Base-by-base conservation (phyloP, 1,140 invertebrate genomes). In the Drosophila yakuba region DNA sequence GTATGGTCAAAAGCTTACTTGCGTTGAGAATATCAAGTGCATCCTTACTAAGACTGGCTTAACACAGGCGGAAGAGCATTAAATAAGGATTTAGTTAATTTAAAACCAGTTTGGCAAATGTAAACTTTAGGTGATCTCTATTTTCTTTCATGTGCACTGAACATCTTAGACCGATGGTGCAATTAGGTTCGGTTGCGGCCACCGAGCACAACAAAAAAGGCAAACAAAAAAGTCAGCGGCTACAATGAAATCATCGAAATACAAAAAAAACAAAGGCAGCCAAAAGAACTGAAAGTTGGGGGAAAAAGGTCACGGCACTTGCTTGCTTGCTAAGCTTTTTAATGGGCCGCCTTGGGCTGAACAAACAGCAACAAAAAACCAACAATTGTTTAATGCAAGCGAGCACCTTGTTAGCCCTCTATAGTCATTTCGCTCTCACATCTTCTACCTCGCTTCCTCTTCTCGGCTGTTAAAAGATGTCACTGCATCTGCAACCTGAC, bases 281-380 rank as follows among this genome's bases (percentile, higher is more conserved):
- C 67, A 50, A 48, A 68, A 71, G 82, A 85, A 82, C 81, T 67
- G 74, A 67, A 83, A 86, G 82, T 79, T 69, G 69, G 82, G 81
- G 60, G 78, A 69, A 86, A 86, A 86, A 86, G 83, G 83, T 86
- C 83, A 86, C 86, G 83, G 79, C 79, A 86, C 75, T 83, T 89
- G 83, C 81, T 68, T 68, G 81, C 66, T 60, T 52, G 56, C 69
- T 68, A 68, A 76, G 73, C 61, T 68, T 86, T 88, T 86, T 88
- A 88, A 86, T 86, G 75, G 79, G 71, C 83, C 83, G 83, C 83
- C 83, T 79, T 81, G 73, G 74, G 82, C 56, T 25, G 38, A 43
- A 54, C 62, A 67, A 66, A 64, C 38, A 68, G n/a, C 56, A 39
- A 61, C 45, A 64, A 38, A 43, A 38, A 48, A 6, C n/a, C 47